A percentile compares a stretch with the other conserved stretches of the same genome.
These are phyloP conservation scores for Limenitis camilla DNA, from an alignment of 2,888 invertebrate genomes.

Conservation along the genomic window DNA sequence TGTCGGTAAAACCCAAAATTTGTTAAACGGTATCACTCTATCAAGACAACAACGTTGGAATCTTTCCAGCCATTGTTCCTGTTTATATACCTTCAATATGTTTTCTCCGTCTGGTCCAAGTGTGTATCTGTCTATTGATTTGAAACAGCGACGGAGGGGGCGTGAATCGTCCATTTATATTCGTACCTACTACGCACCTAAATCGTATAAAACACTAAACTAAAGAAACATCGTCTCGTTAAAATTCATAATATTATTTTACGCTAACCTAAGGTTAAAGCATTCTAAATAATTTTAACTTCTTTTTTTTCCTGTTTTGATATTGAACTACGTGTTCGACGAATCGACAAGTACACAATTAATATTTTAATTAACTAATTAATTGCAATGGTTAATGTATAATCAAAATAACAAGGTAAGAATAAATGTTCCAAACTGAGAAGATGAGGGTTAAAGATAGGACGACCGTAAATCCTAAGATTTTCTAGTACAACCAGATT, in stretches of 20 bases:
- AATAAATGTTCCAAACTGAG: no score
- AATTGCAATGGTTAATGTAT: no score
- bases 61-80: constrained; percentile 14
- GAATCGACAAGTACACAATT: no score
- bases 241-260: neutral
- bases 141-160: constrained; percentile 52
- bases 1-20: no score
- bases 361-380: no score
- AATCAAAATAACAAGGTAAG: no score
- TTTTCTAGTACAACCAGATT: neutral
- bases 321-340: no score
- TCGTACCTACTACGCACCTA: constrained; percentile 37
- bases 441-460: no score
- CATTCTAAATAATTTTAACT: no score
- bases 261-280: no score
- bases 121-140: constrained; percentile 57
- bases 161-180: constrained; percentile 57
- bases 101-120: constrained; percentile 38
- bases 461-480: neutral
- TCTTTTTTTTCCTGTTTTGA: no score
- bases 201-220: constrained; percentile 24
- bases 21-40: constrained; percentile 9
- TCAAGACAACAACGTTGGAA: constrained; percentile 7
- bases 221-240: constrained; percentile 15
- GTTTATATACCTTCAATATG: constrained; percentile 13